Evolutionary conservation across 2,888 invertebrate genomes (phyloP).

Genomic region (Empis livida): DNA sequence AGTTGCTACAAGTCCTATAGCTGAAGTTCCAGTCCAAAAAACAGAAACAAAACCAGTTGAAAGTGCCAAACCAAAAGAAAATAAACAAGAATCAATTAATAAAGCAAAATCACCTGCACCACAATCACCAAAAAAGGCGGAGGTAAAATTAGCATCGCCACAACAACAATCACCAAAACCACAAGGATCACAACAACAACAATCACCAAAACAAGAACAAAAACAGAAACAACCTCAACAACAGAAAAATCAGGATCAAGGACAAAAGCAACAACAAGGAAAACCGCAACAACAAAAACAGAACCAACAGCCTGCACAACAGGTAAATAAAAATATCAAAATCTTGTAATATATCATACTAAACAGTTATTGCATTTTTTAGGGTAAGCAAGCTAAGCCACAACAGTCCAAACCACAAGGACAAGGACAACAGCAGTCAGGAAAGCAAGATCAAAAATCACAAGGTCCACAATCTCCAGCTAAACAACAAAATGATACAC

Average conservation of each 20-base stretch:
- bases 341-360: no score
- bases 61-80: conserved; percentile 40
- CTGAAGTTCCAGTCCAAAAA: neutral
- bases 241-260: neutral
- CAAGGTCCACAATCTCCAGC: neutral
- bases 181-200: neutral
- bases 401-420: neutral
- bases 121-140: neutral
- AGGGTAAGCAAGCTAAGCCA: neutral
- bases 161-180: neutral
- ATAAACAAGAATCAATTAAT: conserved; percentile 74
- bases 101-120: conserved; percentile 7
- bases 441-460: neutral
- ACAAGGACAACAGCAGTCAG: neutral
- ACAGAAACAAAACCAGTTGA: neutral
- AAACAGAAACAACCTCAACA: neutral
- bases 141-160: neutral
- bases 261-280: neutral
- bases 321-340: neutral
- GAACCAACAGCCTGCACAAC: neutral
- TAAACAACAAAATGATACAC: neutral
- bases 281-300: neutral
- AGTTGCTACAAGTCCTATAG: neutral
- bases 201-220: conserved; percentile 6
- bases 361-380: no score